Evolutionary conservation across 1,140 invertebrate species (phyloP).

Genomic region (Pachypeltis micranthus): DNA sequence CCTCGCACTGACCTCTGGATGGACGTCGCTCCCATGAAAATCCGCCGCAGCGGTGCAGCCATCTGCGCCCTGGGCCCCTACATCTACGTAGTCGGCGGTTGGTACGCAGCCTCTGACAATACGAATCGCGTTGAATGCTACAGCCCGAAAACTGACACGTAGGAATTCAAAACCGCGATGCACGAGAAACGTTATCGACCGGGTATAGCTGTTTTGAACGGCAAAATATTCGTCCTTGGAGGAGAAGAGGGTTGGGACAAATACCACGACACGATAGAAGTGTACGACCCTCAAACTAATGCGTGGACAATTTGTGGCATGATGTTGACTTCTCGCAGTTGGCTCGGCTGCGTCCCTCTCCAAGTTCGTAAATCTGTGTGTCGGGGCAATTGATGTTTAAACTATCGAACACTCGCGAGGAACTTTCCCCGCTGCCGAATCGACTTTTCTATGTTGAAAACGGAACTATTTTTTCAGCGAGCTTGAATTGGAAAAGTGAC

Average conservation of each 20-base stretch:
- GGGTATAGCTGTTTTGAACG: constrained; percentile 38
- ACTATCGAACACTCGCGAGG: too few species aligned
- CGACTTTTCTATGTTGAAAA: too few species aligned
- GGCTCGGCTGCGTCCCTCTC: constrained; percentile 40
- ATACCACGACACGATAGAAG: constrained; percentile 40
- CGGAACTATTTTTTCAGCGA: too few species aligned
- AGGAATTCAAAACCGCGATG: constrained; percentile 39
- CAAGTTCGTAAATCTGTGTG: constrained; percentile 26
- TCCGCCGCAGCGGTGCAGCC: constrained; percentile 40
- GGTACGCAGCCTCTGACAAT: constrained; percentile 43
- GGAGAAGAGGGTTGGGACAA: constrained; percentile 45
- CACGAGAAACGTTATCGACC: constrained; percentile 39
- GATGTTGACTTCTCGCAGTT: constrained; percentile 42
- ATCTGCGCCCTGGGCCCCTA: constrained; percentile 39
- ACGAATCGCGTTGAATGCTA: constrained; percentile 39
- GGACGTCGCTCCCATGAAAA: constrained; percentile 44
- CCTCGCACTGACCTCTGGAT: constrained; percentile 44
- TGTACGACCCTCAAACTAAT: constrained; percentile 37
- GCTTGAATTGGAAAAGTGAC: too few species aligned
- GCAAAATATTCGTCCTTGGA: constrained; percentile 41
- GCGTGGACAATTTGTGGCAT: constrained; percentile 39
- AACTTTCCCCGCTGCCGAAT: too few species aligned
- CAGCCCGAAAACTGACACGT: constrained; percentile 36
- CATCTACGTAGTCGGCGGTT: constrained; percentile 43
- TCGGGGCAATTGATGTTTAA: not conserved